These are phyloP conservation scores for Ischnura elegans DNA, from an alignment of 2,888 invertebrate species.

Conservation along the genomic window DNA sequence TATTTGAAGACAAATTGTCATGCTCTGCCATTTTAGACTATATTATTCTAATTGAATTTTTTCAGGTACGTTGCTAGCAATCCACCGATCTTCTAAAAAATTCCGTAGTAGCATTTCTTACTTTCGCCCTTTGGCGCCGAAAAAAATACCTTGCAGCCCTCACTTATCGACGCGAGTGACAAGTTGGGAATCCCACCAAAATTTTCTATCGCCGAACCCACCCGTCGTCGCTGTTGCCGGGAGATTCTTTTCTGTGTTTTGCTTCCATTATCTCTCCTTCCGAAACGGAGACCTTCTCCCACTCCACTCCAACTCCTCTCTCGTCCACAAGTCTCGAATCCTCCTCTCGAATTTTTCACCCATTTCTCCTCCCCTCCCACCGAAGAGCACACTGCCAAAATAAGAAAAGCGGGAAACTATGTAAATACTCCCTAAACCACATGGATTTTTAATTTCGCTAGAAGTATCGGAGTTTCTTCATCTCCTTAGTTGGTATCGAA, in stretches of 20 bases:
- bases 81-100: too few species aligned
- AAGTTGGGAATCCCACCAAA: slow-evolving; percentile 19
- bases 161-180: slow-evolving; percentile 11
- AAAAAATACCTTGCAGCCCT: slow-evolving; percentile 28
- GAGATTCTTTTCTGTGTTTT: slow-evolving; percentile 23
- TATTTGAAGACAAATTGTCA: too few species aligned
- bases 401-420: background rate
- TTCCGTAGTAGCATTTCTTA: too few species aligned
- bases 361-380: too few species aligned
- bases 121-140: background rate
- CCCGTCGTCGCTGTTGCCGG: background rate
- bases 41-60: too few species aligned
- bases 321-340: background rate
- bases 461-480: slow-evolving; percentile 1
- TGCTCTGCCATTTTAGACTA: too few species aligned
- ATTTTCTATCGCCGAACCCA: background rate
- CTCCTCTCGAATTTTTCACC: background rate
- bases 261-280: slow-evolving; percentile 41
- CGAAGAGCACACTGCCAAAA: background rate
- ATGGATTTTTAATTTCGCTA: slow-evolving; percentile 24
- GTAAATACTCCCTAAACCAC: slow-evolving; percentile 47
- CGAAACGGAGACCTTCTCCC: background rate
- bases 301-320: background rate
- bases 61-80: too few species aligned
- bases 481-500: background rate